Conservation (phyloP, 2,888 invertebrate species). For the Sphaerophoria taeniata region DNA sequence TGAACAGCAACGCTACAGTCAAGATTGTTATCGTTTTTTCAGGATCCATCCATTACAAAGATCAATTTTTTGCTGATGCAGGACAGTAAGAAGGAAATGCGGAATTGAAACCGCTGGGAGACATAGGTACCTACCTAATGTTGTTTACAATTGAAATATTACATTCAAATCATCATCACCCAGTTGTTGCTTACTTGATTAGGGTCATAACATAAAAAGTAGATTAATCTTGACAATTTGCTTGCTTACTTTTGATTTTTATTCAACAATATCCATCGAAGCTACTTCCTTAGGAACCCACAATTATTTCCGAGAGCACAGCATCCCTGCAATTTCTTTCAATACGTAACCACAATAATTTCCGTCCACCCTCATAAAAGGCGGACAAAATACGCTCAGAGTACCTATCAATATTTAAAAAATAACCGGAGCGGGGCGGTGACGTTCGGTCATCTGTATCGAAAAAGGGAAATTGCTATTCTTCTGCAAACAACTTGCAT, state of each 20-base stretch:
- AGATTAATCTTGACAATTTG: slow-evolving; percentile 11
- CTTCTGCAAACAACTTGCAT: slow-evolving; percentile 43
- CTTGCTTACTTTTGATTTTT: not conserved
- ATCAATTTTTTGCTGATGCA: too few relatives aligned
- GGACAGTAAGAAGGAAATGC: too few relatives aligned
- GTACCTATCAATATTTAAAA: slow-evolving; percentile 1
- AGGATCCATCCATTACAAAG: too few relatives aligned
- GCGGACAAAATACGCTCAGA: slow-evolving; percentile 1
- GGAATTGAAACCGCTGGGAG: too few relatives aligned
- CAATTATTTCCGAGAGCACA: slow-evolving; percentile 39
- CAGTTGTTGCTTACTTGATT: too few relatives aligned
- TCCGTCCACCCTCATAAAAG: slow-evolving; percentile 35
- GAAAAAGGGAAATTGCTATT: slow-evolving; percentile 33
- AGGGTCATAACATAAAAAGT: too few relatives aligned
- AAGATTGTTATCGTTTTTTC: too few relatives aligned
- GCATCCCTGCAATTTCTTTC: slow-evolving; percentile 31
- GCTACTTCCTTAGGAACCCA: slow-evolving; percentile 41
- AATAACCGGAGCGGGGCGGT: not conserved
- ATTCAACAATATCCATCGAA: slow-evolving; percentile 1
- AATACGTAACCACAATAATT: slow-evolving; percentile 51
- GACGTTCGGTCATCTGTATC: too few relatives aligned
- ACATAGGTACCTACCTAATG: too few relatives aligned
- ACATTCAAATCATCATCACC: too few relatives aligned
- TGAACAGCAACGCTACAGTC: too few relatives aligned
- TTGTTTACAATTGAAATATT: too few relatives aligned